Evolutionary conservation across 2,797 vertebrate species (phyloP), one percentile per base, ranked within the genome.

Genomic region (Falco columbarius): DNA sequence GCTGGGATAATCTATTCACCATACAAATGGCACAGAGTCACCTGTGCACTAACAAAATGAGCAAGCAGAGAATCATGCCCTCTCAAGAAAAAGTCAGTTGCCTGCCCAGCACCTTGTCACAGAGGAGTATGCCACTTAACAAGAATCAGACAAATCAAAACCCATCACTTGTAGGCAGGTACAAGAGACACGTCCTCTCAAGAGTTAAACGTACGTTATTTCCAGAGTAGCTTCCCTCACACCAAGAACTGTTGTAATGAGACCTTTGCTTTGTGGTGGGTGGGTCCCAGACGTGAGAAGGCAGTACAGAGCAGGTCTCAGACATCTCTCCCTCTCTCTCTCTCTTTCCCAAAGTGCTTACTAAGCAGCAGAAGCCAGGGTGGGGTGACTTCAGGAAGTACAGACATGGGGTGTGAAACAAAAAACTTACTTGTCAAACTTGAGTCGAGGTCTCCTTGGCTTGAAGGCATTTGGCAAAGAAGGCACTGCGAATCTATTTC

Each of bases 361-460:
- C 7, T 10, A 61, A 46, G 66, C 49, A 36, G 52, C 49, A 89
- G 67, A 71, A 87, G 27, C 24, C 30, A 56, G 13, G 8, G 17
- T 49, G 17, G 42, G 8, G 3, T 12, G 21, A 32, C 49, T 76
- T 81, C 38, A 86, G 68, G 49, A 93, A 76, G 46, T 20, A 66
- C 47, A 42, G 34, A 61, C 0, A 12, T 47, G 14, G 10, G 2
- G 4, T 15, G 8, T 26, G 46, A 70, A 54, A 63, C 5, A 15
- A 79, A 79, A 54, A 44, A 46, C 98, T 98, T 97, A 99, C 99
- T 98, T 98, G 81, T 99, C 98, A 62, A 97, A 93, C 93, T 97
- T 98, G 82, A 98, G 97, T 84, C 98, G 96, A 75, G 98, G 98
- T 97, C 98, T 99, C 89, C 91, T 98, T 93, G 97, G 97, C 67